These are phyloP conservation scores for Pocota personata DNA, from an alignment of 2,888 invertebrate genomes.

Conservation along the genomic window DNA sequence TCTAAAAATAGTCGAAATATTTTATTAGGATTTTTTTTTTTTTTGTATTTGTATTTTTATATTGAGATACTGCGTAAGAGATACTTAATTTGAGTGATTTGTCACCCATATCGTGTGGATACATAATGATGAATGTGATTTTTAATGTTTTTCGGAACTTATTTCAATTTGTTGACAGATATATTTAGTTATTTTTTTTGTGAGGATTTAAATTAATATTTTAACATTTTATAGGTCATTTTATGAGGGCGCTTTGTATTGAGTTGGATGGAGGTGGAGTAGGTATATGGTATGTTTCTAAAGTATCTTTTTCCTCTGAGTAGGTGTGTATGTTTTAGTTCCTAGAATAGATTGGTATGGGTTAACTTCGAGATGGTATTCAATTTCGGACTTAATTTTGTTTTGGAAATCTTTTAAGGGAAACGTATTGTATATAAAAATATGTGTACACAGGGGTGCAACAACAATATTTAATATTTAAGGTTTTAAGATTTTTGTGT, in stretches of 20 bases:
- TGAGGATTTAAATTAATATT: not conserved
- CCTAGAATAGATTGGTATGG: too few relatives aligned
- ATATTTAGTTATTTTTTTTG: not conserved
- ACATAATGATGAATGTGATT: constrained; percentile 37
- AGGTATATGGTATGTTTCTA: not conserved
- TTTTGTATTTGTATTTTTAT: not conserved
- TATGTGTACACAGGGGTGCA: too few relatives aligned
- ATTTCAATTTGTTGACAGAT: constrained; percentile 20
- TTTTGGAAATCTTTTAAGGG: too few relatives aligned
- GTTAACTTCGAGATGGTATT: too few relatives aligned
- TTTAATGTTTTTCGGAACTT: not conserved
- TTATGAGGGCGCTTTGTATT: not conserved
- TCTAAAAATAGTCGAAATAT: constrained; percentile 20
- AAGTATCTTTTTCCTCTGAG: not conserved
- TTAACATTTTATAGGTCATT: not conserved
- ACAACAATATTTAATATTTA: too few relatives aligned
- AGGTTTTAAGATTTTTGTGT: too few relatives aligned
- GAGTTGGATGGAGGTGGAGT: not conserved
- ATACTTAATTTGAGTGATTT: constrained; percentile 51
- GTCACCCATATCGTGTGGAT: constrained; percentile 30
- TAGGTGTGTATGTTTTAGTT: too few relatives aligned
- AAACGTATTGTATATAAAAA: too few relatives aligned
- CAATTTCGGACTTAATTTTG: too few relatives aligned
- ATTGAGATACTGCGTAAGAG: constrained; percentile 16
- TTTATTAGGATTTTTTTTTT: not conserved